These are phyloP conservation scores for Aphis gossypii DNA, from an alignment of 1,140 invertebrate species.

Conservation along the genomic window DNA sequence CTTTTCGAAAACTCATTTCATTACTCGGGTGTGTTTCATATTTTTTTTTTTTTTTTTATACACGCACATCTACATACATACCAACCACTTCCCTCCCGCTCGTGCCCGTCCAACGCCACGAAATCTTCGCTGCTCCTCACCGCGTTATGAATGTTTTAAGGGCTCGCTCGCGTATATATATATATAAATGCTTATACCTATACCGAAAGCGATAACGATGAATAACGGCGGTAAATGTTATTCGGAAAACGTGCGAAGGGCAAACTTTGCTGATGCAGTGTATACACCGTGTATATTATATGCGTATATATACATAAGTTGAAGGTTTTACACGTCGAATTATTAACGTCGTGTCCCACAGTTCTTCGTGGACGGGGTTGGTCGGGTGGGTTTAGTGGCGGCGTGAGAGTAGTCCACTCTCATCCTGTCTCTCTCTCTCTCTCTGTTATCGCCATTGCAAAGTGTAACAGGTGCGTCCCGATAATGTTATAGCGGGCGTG, in stretches of 20 bases:
- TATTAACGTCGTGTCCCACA: constrained; percentile 35
- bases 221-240: constrained; percentile 51
- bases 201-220: constrained; percentile 46
- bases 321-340: constrained; percentile 43
- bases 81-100: background rate
- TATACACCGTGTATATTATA: background rate
- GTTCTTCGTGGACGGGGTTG: background rate
- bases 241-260: constrained; percentile 54
- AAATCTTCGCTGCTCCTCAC: constrained; percentile 9
- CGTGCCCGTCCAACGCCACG: no score
- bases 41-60: constrained; percentile 25
- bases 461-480: constrained; percentile 48
- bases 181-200: background rate
- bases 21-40: constrained; percentile 31
- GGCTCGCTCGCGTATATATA: background rate
- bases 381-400: background rate
- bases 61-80: background rate
- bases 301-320: constrained; percentile 7
- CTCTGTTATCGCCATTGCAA: background rate
- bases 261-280: constrained; percentile 25
- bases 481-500: background rate
- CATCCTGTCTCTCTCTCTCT: background rate
- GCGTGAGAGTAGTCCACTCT: background rate
- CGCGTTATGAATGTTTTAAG: constrained; percentile 39
- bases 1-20: constrained; percentile 36